These are phyloP conservation scores for Amblyteles armatorius DNA, from an alignment of 2,888 invertebrate species.

Conservation along the genomic window DNA sequence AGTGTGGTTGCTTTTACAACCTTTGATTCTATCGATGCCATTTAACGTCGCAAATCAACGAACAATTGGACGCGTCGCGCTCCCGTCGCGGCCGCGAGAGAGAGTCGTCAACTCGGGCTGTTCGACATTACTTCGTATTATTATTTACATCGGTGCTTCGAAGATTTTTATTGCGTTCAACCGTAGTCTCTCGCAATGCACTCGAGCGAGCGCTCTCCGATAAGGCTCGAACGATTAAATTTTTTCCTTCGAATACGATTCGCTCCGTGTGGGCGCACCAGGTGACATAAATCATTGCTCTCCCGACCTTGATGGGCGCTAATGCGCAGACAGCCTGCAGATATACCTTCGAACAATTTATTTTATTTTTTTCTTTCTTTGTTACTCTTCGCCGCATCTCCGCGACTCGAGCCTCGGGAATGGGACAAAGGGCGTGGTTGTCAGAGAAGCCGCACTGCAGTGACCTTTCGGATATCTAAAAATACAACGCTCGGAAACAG, in stretches of 20 bases:
- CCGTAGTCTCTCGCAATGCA: constrained; percentile 10
- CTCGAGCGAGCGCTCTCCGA: constrained; percentile 17
- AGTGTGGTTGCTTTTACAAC: no score
- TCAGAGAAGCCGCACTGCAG: constrained; percentile 10
- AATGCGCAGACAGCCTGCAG: constrained; percentile 16
- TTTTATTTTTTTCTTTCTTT: not conserved
- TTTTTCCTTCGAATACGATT: constrained; percentile 4
- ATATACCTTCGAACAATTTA: not conserved
- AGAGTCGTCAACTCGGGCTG: not conserved
- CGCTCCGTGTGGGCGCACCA: constrained; percentile 38
- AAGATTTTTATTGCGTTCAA: constrained; percentile 28
- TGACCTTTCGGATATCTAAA: constrained; percentile 43
- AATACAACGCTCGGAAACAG: constrained; percentile 23
- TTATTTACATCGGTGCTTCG: constrained; percentile 3
- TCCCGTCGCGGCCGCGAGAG: not conserved
- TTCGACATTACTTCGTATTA: not conserved
- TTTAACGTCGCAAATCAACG: not conserved
- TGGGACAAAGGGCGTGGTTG: constrained; percentile 57
- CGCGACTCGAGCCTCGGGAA: not conserved
- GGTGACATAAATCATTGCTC: constrained; percentile 48
- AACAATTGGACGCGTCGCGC: not conserved
- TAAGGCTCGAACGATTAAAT: constrained; percentile 24
- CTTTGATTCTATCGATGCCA: not conserved
- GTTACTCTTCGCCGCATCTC: not conserved
- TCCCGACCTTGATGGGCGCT: constrained; percentile 6